phyloP scores from a whole-genome alignment of 2,888 invertebrate genomes.

The Apamea monoglypha region DNA sequence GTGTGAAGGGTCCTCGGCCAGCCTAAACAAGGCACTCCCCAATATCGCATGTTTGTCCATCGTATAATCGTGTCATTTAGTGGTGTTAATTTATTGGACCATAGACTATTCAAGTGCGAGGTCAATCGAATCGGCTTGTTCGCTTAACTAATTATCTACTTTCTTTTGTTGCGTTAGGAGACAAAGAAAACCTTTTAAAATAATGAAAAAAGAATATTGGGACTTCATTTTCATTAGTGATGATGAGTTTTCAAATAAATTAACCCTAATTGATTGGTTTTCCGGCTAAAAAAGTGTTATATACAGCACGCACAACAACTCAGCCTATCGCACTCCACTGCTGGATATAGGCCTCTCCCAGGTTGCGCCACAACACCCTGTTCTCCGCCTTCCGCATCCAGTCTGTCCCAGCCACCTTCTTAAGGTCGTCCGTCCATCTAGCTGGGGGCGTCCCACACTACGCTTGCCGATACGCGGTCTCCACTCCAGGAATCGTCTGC shows the following conservation, averaged over 20 bases:
- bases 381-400: no score
- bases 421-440: no score
- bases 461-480: no score
- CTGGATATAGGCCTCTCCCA: no score
- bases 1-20: constrained; percentile 12
- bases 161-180: not conserved
- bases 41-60: constrained; percentile 44
- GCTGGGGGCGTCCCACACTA: no score
- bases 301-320: not conserved
- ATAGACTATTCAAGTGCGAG: constrained; percentile 30
- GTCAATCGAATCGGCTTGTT: constrained; percentile 28
- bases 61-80: constrained; percentile 26
- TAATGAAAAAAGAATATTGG: constrained; percentile 17
- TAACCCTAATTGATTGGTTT: not conserved
- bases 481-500: no score
- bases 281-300: no score
- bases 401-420: no score
- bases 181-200: constrained; percentile 21
- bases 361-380: no score
- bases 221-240: not conserved
- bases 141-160: constrained; percentile 20
- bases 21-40: constrained; percentile 38
- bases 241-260: not conserved
- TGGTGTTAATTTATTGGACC: constrained; percentile 47
- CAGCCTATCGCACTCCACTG: no score